Evolutionary conservation across 2,113 vertebrate species (phyloP), one percentile per base, ranked within the genome.

Genomic region (Gambusia holbrooki): DNA sequence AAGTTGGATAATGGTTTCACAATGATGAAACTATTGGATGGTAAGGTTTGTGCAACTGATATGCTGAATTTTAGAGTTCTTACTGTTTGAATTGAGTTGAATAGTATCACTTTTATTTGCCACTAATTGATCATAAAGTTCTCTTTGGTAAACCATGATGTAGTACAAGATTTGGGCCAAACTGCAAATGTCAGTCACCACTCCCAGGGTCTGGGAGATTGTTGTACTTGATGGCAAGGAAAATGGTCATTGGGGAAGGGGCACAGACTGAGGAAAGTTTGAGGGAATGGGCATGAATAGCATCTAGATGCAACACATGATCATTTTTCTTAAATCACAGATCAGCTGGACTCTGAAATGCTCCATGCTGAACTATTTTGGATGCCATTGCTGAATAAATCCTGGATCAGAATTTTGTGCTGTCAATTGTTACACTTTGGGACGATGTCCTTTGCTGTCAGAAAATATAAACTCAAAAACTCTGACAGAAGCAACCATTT

Each of bases 371-470:
- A 86, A 71, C 61, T 62, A 28, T 60, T 32, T 77, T 79, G 54
- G 78, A 74, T 63, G 35, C 58, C 67, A 81, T 74, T 76, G 67
- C 40, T 42, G 69, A 73, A 80, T 42, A 86, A 76, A 76, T 58
- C 71, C 54, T 69, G 73, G 48, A 81, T 71, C 60, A 45, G 13
- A 37, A 62, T 13, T 71, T 32, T 29, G 4, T 58, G 79, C 80
- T 62, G 42, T 37, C 35, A 75, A 70, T 80, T 61, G 5, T 33
- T 60, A 48, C 62, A 33, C 32, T 54, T 51, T 37, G 33, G 45
- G 62, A 65, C 51, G 64, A 28, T 45, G 11, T 64, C 13, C 11
- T 69, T 58, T 77, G 54, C 69, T 62, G 33, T 73, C 25, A 74
- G 33, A 37, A 30, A 66, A 5, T 83, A 73, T 6, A 19, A 13